These are phyloP conservation scores for Matsumyia berberina DNA, from an alignment of 2,888 invertebrate genomes.

Conservation along the genomic window DNA sequence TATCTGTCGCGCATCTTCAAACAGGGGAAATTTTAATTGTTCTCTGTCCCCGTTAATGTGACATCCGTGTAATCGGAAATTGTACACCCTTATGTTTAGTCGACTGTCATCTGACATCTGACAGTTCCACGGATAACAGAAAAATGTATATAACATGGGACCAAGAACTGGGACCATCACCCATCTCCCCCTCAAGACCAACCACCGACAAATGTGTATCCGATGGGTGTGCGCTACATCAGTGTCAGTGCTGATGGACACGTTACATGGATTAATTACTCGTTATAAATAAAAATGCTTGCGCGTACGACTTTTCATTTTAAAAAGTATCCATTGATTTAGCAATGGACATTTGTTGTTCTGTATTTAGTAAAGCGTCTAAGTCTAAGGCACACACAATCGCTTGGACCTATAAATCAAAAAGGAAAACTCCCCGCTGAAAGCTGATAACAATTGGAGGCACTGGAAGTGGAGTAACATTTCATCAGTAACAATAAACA, in stretches of 20 bases:
- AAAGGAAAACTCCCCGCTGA: slow-evolving; percentile 35
- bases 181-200: neutral
- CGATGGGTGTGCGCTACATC: slow-evolving; percentile 31
- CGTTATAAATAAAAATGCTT: slow-evolving; percentile 11
- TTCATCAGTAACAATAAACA: slow-evolving; percentile 63
- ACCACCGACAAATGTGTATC: slow-evolving; percentile 20
- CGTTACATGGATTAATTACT: slow-evolving; percentile 56
- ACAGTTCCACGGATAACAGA: slow-evolving; percentile 51
- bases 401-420: slow-evolving; percentile 49
- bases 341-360: neutral
- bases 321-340: slow-evolving; percentile 1
- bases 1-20: slow-evolving; percentile 49
- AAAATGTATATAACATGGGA: neutral
- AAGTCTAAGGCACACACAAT: slow-evolving; percentile 27
- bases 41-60: slow-evolving; percentile 53
- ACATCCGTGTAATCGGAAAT: slow-evolving; percentile 61
- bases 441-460: slow-evolving; percentile 39
- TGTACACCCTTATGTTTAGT: slow-evolving; percentile 65
- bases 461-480: slow-evolving; percentile 26
- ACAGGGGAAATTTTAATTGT: slow-evolving; percentile 59
- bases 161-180: slow-evolving; percentile 9
- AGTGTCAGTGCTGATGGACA: slow-evolving; percentile 54
- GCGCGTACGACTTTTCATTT: slow-evolving; percentile 7
- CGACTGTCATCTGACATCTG: slow-evolving; percentile 59
- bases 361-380: slow-evolving; percentile 13